Percentiles rank a stretch among this genome's conserved stretches.
Conservation (phyloP, 2,113 vertebrate species). For the Myotis brandtii region DNA sequence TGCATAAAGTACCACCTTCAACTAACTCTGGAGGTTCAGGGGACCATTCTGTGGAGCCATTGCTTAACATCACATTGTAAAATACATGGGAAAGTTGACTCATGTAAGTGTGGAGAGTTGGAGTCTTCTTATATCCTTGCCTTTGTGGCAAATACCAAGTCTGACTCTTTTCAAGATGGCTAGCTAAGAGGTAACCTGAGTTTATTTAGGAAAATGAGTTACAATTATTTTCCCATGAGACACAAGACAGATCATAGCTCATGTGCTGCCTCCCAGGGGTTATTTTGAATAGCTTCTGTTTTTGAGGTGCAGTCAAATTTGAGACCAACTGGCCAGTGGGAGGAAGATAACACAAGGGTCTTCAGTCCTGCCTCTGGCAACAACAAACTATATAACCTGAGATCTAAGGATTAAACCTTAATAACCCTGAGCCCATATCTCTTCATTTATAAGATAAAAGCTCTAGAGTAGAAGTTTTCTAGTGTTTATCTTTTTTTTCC, state of each 20-base stretch:
- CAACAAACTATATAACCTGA: not conserved
- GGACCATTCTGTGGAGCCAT: not conserved
- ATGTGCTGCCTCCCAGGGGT: not conserved
- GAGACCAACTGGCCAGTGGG: not conserved
- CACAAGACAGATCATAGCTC: not conserved
- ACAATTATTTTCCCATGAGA: not conserved
- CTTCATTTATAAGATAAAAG: slow-evolving; percentile 42
- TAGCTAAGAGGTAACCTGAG: not conserved
- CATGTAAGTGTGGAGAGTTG: not conserved
- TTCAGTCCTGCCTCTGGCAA: not conserved
- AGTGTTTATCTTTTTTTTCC: not conserved
- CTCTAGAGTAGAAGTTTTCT: not conserved
- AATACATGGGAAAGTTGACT: not conserved
- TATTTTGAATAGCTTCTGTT: slow-evolving; percentile 14
- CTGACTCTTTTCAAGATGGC: not conserved
- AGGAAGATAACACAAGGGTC: not conserved
- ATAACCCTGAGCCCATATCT: not conserved
- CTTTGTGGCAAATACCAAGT: not conserved
- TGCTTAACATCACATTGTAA: not conserved
- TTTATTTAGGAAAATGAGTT: not conserved
- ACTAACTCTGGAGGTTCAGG: not conserved
- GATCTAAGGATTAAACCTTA: not conserved
- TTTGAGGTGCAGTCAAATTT: not conserved
- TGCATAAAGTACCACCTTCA: not conserved
- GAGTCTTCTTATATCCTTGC: not conserved